Evolutionary conservation across 1,140 invertebrate species (phyloP), one percentile per base, ranked within the genome.

Genomic region (Asobara japonica): DNA sequence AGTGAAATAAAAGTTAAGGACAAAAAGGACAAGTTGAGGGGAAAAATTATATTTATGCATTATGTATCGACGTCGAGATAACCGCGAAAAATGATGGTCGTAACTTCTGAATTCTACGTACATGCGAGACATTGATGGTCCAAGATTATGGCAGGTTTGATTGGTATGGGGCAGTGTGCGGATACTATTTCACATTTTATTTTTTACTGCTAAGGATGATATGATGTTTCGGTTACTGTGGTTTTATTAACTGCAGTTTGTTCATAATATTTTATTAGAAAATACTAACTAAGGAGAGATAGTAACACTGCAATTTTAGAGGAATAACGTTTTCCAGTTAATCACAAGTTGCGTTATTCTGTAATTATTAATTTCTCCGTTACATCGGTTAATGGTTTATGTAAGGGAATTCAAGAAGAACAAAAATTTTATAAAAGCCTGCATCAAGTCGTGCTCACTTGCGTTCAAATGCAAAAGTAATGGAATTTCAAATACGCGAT

Each of bases 1-100:
- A n/a, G 27, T 2, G 29, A 62, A 62, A 45, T 45, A 45, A 56
- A 27, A 56, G 51, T 56, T 25, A 22, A 22, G 20, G 8, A 25
- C 18, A 25, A 56, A 56, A 56, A 56, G 18, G 22, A 56, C 51
- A 56, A 25, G 51, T 25, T 56, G 20, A 22, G 51, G 51, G 51
- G 51, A 25, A 51, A 51, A 25, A 56, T 62, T 31, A 62, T 62
- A 62, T 69, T 69, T 69, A 69, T 67, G 65, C 65, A 67, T 67
- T 29, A 67, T 69, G 66, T 48, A 66, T 66, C 38, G 60, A 62
- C 27, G 38, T 66, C 48, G 66, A 69, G 66, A 69, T 69, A 69
- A 69, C 66, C 66, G 48, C 66, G 29, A 69, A 30, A 69, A 60
- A 69, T 69, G 29, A 66, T 66, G 36, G 38, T 66, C 65, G 41